A percentile compares a stretch with the other conserved stretches of the same genome.
phyloP scores from a whole-genome alignment of 2,888 invertebrate species.

The Abrostola tripartita region DNA sequence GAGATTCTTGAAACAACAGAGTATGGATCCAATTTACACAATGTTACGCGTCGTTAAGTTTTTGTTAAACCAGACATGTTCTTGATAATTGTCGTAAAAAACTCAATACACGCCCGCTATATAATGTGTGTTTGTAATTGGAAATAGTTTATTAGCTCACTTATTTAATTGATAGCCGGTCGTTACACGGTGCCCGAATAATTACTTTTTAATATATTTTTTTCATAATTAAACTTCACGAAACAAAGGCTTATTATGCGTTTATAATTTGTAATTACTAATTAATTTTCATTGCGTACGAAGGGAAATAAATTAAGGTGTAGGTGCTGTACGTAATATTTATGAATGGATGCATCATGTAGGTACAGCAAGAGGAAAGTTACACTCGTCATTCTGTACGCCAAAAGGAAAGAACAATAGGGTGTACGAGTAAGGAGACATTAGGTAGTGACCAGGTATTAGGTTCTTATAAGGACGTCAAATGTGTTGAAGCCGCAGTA shows the following conservation, averaged over 20 bases:
- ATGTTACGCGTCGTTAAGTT: slow-evolving; percentile 72
- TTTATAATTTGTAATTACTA: slow-evolving; percentile 39
- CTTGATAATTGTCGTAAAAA: slow-evolving; percentile 74
- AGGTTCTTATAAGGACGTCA: slow-evolving; percentile 19
- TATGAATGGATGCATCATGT: slow-evolving; percentile 3
- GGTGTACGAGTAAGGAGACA: neutral
- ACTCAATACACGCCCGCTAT: slow-evolving; percentile 61
- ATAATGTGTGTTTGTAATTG: slow-evolving; percentile 65
- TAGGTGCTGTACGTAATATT: neutral
- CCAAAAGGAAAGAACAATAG: neutral
- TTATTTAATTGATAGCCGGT: slow-evolving; percentile 67
- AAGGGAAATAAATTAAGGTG: slow-evolving; percentile 10
- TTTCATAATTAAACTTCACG: slow-evolving; percentile 27
- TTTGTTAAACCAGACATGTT: slow-evolving; percentile 64
- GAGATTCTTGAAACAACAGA: slow-evolving; percentile 25
- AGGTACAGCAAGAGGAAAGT: neutral
- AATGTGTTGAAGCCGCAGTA: slow-evolving; percentile 13
- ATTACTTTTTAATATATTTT: slow-evolving; percentile 34
- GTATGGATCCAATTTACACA: slow-evolving; percentile 65
- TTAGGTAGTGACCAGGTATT: neutral
- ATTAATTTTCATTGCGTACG: slow-evolving; percentile 28
- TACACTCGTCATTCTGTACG: neutral
- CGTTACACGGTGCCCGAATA: slow-evolving; percentile 36
- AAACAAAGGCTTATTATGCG: slow-evolving; percentile 28
- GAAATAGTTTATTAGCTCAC: slow-evolving; percentile 71